Evolutionary conservation across 2,113 vertebrate genomes (phyloP), one percentile per base, ranked within the genome.

Genomic region (Gymnobelideus leadbeateri): DNA sequence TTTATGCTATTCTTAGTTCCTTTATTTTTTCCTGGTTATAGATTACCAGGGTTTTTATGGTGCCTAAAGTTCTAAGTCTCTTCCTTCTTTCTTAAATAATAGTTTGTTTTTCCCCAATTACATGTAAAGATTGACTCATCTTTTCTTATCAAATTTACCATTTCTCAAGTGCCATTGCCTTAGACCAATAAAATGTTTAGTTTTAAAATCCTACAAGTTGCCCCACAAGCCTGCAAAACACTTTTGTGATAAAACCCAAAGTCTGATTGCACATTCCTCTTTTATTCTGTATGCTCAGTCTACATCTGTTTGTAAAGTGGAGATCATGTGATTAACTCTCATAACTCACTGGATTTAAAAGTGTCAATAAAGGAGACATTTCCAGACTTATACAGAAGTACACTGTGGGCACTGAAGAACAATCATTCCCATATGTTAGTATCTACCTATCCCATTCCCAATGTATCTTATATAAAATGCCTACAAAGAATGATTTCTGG

Each of bases 1-100:
- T 49, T 49, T 4, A 49, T 49, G 47, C 47, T 49, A 49, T 49
- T 49, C 2, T 49, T 49, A 49, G 47, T 89, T 94, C 8, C 92
- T 10, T 91, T 10, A 91, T 51, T 96, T 96, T 93, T 52, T 97
- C 96, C 96, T 90, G 94, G 95, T 97, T 97, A 92, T 91, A 97
- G 92, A 97, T 96, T 93, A 96, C 91, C 53, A 43, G 89, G 28
- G 90, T 54, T 91, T 92, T 96, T 92, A 91, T 43, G 57, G 90
- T 28, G 96, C 95, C 94, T 95, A 96, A 96, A 94, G 23, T 52
- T 31, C 84, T 19, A 26, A 37, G 93, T 89, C 77, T 94, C 50
- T 51, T 31, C 90, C 93, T 93, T 55, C 68, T 89, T 95, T 92
- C 92, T 95, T 96, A 94, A 96, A 52, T 57, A 92, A 89, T 89